Evolutionary conservation across 2,888 invertebrate species (phyloP), one percentile per base, ranked within the genome.

Genomic region (Hypolimnas misippus): DNA sequence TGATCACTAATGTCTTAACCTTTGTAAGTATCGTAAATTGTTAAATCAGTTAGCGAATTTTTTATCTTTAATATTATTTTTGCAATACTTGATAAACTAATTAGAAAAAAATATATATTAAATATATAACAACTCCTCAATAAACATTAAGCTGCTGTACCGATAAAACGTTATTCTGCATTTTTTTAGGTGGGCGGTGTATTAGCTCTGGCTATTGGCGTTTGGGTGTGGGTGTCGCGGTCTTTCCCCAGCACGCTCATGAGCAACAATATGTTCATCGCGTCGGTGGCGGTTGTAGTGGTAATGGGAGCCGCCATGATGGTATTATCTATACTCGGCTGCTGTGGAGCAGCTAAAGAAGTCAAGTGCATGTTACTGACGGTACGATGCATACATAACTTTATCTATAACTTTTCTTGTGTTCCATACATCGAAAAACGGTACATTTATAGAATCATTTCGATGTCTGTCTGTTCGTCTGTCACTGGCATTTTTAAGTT

Each of bases 311-410:
- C 95, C 33, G 92, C 97, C 66, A 95, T 97, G 65, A 94, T 97
- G 75, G 78, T 98, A 67, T 94, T 98, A 57, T 96, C 98, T 8
- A 95, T 98, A 84, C 94, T 98, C 67, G 98, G 98, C 62, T 98
- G 98, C 86, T 94, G 97, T 77, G 98, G 98, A 49, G 97, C 98
- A n/a, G 95, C 97, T 50, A 97, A 96, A 82, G 98, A 98, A 93
- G 96, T 98, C 79, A 96, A 97, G 86, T 98, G 98, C 86, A 96
- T 98, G 95, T 94, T 98, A 52, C 93, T 98, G 61, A 96, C 96
- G 92, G 98, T 98, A 89, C 42, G 62, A 31, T 29, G 10, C 3
- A 10, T 42, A 1, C 10, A 40, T 14, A 40, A 14, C n/a, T n/a
- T n/a, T n/a, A n/a, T n/a, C n/a, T n/a, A n/a, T n/a, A 12, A n/a